Percentiles rank a stretch among this genome's conserved stretches.
These are phyloP conservation scores for Tringa solitaria DNA, from an alignment of 2,113 vertebrate species.

Conservation along the genomic window DNA sequence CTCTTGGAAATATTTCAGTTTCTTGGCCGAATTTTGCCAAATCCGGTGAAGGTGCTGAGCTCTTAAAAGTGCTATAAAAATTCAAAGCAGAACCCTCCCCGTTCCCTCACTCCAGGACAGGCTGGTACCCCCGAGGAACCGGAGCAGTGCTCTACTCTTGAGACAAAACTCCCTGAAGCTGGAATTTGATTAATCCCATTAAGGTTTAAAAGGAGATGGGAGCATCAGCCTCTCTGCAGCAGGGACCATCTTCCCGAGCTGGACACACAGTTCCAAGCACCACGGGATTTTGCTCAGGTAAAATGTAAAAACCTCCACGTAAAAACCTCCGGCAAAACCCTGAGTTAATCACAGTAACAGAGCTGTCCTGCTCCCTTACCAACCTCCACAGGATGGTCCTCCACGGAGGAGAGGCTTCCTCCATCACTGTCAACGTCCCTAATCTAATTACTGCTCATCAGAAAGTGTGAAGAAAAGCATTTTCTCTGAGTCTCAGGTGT, in stretches of 20 bases:
- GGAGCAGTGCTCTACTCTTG: background rate
- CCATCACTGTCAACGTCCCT: background rate
- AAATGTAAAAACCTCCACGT: no score
- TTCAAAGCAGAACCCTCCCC: background rate
- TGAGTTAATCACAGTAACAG: background rate
- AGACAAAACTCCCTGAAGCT: background rate
- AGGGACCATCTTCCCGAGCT: background rate
- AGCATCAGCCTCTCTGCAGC: background rate
- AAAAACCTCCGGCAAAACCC: background rate
- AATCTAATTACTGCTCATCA: background rate
- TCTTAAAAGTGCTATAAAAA: background rate
- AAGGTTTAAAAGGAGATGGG: background rate
- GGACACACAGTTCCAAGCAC: background rate
- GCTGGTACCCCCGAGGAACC: background rate
- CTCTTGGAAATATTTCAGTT: background rate
- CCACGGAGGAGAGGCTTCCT: background rate
- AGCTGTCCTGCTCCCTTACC: background rate
- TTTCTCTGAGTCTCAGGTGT: background rate
- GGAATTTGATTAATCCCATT: background rate
- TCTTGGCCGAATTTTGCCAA: background rate
- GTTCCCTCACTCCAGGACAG: background rate
- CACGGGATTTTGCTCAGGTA: background rate
- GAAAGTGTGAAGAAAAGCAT: background rate
- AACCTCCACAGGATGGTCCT: background rate
- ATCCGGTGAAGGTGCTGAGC: background rate